Evolutionary conservation across 1,140 invertebrate species (phyloP).

Genomic region (Drosophila prosaltans): DNA sequence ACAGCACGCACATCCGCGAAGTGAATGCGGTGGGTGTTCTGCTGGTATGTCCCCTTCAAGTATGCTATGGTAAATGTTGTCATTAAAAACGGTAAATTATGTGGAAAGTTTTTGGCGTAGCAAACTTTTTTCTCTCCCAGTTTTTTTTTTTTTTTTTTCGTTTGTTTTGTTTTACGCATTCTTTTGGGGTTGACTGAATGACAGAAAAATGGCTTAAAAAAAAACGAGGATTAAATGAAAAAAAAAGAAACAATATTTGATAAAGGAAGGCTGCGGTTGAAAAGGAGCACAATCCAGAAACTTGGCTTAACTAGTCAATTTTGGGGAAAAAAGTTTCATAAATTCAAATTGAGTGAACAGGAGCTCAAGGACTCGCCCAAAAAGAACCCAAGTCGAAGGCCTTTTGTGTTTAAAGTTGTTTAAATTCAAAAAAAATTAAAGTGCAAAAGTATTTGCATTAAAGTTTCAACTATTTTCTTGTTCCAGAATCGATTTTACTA

Average conservation of each 20-base stretch:
- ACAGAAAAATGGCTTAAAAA: slow-evolving; percentile 6
- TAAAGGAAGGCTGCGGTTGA: background rate
- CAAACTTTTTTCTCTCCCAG: background rate
- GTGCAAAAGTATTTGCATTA: too few relatives aligned
- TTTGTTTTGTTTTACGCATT: slow-evolving; percentile 13
- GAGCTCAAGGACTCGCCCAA: background rate
- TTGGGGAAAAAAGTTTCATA: slow-evolving; percentile 1
- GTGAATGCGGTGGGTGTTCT: slow-evolving; percentile 15
- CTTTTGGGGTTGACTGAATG: slow-evolving; percentile 7
- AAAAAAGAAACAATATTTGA: background rate
- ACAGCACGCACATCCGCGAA: slow-evolving; percentile 32
- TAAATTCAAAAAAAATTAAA: too few relatives aligned
- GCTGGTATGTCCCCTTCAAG: slow-evolving; percentile 29
- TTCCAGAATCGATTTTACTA: too few relatives aligned
- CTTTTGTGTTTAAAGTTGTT: background rate
- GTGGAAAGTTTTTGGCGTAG: slow-evolving; percentile 37
- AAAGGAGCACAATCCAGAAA: background rate
- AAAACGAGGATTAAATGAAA: background rate
- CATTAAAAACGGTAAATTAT: slow-evolving; percentile 68
- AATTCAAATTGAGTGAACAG: background rate
- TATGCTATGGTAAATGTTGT: slow-evolving; percentile 68
- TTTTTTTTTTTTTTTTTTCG: slow-evolving; percentile 28
- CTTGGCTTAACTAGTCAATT: slow-evolving; percentile 12
- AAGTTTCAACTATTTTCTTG: too few relatives aligned
- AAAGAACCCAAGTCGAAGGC: background rate